These are phyloP conservation scores for Psittacara wagleri DNA, from an alignment of 2,113 vertebrate genomes.

Conservation along the genomic window DNA sequence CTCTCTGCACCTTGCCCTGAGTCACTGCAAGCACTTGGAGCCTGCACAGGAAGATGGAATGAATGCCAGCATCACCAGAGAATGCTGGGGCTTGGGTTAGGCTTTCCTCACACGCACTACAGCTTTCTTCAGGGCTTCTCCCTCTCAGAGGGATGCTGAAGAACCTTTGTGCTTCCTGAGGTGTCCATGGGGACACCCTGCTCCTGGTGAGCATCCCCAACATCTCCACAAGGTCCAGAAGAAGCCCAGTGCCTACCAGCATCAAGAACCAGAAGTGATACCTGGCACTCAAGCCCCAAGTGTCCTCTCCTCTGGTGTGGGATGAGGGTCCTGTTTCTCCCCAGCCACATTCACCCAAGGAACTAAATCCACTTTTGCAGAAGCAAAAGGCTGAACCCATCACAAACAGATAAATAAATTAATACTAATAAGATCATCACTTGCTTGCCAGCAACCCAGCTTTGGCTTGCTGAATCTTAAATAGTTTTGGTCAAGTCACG, in stretches of 20 bases:
- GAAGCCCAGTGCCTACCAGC: neutral
- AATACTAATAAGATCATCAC: neutral
- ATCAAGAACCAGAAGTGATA: neutral
- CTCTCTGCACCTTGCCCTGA: accelerated
- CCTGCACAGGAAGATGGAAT: neutral
- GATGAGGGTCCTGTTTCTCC: neutral
- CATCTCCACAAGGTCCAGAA: accelerated
- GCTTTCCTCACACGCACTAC: neutral
- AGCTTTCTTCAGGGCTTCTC: neutral
- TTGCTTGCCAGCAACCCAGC: neutral
- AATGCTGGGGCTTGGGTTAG: neutral
- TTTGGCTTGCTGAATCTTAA: neutral
- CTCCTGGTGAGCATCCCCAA: neutral
- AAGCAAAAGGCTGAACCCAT: neutral
- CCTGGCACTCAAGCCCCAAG: accelerated
- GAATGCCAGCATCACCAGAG: neutral
- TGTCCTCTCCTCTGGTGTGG: accelerated
- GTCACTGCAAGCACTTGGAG: neutral
- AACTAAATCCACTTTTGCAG: neutral
- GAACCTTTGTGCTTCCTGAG: neutral
- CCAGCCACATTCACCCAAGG: neutral
- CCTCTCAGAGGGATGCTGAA: neutral
- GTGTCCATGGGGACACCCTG: neutral
- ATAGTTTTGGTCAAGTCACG: neutral
- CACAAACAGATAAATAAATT: neutral